Conservation (phyloP, 1,140 invertebrate genomes). For the Drosophila simulans region DNA sequence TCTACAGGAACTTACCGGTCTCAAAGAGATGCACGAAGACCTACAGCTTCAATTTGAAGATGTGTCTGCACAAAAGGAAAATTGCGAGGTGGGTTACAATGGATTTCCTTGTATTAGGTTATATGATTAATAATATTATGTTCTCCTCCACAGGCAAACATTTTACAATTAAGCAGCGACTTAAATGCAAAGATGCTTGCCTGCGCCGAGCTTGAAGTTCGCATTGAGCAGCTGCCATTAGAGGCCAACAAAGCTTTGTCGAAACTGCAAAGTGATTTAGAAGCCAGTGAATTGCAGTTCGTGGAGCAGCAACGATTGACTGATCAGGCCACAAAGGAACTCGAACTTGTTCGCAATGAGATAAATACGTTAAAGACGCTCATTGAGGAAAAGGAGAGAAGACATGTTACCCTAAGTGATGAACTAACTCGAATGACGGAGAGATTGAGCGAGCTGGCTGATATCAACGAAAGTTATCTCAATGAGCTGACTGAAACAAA, state of each 20-base stretch:
- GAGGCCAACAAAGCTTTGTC: neutral
- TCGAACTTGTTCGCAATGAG: neutral
- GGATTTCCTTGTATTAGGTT: neutral
- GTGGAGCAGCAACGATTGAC: slow-evolving; percentile 1
- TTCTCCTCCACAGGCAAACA: neutral
- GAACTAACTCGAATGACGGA: neutral
- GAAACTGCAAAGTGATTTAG: neutral
- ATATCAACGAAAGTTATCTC: neutral
- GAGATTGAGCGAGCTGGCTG: neutral
- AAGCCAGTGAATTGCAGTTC: neutral
- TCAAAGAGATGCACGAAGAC: neutral
- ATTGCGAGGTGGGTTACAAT: neutral
- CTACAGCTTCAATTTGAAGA: neutral
- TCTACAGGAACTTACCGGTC: no score
- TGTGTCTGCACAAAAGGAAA: neutral
- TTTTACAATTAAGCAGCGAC: neutral
- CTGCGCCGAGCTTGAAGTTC: neutral
- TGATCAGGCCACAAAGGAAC: neutral
- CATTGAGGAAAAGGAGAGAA: neutral
- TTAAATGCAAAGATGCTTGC: neutral
- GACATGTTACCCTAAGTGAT: neutral
- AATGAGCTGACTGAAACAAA: neutral
- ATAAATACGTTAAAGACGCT: neutral
- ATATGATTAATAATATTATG: neutral
- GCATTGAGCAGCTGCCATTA: neutral